Conservation (phyloP, 2,797 vertebrate species). For the Clarias laeviceps region DNA sequence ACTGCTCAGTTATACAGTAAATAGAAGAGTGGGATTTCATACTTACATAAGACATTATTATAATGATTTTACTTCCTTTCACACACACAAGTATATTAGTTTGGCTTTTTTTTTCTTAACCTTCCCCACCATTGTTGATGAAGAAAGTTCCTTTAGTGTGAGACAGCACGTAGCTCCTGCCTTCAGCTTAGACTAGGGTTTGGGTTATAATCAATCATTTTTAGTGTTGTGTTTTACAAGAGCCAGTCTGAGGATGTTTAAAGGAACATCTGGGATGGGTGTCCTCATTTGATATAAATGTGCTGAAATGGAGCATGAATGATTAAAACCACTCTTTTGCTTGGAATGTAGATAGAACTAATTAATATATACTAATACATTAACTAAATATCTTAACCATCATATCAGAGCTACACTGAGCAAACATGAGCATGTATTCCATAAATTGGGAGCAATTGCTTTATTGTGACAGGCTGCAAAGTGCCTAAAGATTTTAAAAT, state of each 20-base stretch:
- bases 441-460: no score
- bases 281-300: not conserved
- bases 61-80: not conserved
- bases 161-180: not conserved
- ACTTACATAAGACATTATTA: not conserved
- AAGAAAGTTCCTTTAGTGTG: not conserved
- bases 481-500: no score
- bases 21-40: not conserved
- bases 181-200: not conserved
- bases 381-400: not conserved
- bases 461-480: no score
- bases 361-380: not conserved
- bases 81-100: not conserved
- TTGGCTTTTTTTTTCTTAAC: not conserved
- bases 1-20: not conserved
- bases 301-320: not conserved
- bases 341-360: not conserved
- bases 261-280: not conserved
- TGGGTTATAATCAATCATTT: not conserved
- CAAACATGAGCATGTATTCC: not conserved
- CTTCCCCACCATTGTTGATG: not conserved
- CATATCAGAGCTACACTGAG: not conserved
- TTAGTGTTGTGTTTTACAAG: not conserved
- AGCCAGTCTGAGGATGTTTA: not conserved
- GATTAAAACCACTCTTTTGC: not conserved